Base-by-base conservation (phyloP, 2,888 invertebrate genomes). In the Tetramorium bicarinatum region DNA sequence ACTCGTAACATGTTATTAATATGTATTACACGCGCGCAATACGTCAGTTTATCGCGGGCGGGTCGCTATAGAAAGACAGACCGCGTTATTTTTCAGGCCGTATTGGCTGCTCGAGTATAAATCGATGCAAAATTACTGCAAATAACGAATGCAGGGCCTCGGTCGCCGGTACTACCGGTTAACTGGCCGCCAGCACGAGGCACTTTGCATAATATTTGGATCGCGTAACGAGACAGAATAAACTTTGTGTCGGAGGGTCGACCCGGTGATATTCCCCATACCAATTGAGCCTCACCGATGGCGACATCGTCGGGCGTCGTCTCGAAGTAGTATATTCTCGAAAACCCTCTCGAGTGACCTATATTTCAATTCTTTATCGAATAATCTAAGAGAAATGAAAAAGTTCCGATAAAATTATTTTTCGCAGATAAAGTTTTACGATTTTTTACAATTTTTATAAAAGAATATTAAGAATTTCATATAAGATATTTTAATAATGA, bases 141-240 rank as follows among this genome's bases (percentile, higher is more conserved):
- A 91, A 90, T 91, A 88, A 90, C 86, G 87, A 91, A 90, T 88
- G 84, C 88, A 76, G 83, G 72, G 18, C 34, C 82, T 72, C 69
- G 83, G 75, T 82, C 80, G 88, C 79, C 84, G 83, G 75, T 85
- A 83, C 83, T 88, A 83, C 77, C 86, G 82, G 87, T 84, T 90
- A 91, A 92, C 90, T 92, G 89, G 87, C 87, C 82, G 74, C 87
- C 88, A 87, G 88, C 91, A 90, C 88, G 85, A 87, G 79, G 85
- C 86, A 90, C 88, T 92, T 92, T 92, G 91, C 92, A 92, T 92
- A 91, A 92, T 92, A 92, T 92, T 90, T 91, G 90, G 88, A 90
- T 91, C 89, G 87, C 91, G 89, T 91, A 92, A 92, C 92, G 87
- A 90, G 89, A 84, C 85, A 81, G 89, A 90, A 90, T 90, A 91